Evolutionary conservation across 1,140 invertebrate genomes (phyloP), one percentile per base, ranked within the genome.

Genomic region (Apis laboriosa): DNA sequence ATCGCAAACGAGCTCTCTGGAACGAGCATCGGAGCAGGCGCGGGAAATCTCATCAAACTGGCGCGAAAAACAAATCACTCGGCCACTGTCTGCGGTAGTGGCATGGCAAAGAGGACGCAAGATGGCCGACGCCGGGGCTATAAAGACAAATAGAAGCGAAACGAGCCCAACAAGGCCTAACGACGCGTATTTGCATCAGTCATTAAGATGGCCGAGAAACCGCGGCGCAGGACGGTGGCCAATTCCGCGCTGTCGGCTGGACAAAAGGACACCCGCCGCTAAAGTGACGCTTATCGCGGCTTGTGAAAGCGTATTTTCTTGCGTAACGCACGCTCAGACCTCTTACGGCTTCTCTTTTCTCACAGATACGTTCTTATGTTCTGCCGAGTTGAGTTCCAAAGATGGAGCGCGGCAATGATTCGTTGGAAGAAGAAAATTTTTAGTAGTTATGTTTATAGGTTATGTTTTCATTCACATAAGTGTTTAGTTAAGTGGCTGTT

Each of bases 161-260:
- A 92, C 85, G 89, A 91, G 89, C 88, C 86, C 91, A 92, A 91
- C 86, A 77, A 92, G 88, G 80, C 80, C 87, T 91, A 92, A 92
- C 88, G 80, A 88, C 83, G 86, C 53, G 77, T 86, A 91, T 92
- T 92, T 92, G 89, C 89, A 91, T 90, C 85, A 80, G 85, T 89
- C 90, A 89, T 92, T 90, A 91, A 91, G 85, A 84, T 68, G 70
- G 74, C 61, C 85, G 84, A 76, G 78, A 82, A 83, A 86, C 86
- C 77, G 21, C 82, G 24, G 60, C 58, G 12, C 58, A 51, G 83
- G 49, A 19, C 24, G 53, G 84, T 9, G 55, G 19, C 68, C 64
- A 71, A 75, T 75, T 80, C 77, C 73, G 58, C 49, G 77, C 71
- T 34, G 76, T 43, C 34, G 34, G 34, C 34, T 43, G 34, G 74